phyloP scores from a whole-genome alignment of 2,113 vertebrate species.

The Gasterosteus nipponicus region DNA sequence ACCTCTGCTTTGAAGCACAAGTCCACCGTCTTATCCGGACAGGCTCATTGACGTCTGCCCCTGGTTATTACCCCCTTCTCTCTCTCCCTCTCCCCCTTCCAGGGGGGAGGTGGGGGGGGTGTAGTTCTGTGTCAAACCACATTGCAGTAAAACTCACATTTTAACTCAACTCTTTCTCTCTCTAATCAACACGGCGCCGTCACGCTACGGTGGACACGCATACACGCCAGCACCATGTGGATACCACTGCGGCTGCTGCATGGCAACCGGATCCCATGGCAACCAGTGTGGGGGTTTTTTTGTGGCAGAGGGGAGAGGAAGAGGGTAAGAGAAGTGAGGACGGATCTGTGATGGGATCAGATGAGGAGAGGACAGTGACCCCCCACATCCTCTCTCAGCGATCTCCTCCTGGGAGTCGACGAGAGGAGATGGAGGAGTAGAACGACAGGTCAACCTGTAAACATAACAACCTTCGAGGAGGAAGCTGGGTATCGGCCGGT shows the following conservation, averaged over 20 bases:
- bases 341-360: constrained; percentile 28
- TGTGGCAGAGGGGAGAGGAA: constrained; percentile 15
- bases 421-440: background rate
- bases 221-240: constrained; percentile 44
- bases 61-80: no score
- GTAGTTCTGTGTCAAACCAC: background rate
- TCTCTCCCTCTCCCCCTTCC: no score
- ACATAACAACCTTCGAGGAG: background rate
- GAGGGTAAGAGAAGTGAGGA: background rate
- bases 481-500: background rate
- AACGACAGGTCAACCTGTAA: background rate
- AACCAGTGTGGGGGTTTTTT: constrained; percentile 70
- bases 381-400: constrained; percentile 31
- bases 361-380: constrained; percentile 48
- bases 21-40: no score
- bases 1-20: no score
- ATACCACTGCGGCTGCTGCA: constrained; percentile 61
- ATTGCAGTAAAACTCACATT: constrained; percentile 16
- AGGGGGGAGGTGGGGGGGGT: no score
- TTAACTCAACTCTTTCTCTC: background rate
- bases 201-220: constrained; percentile 54
- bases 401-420: constrained; percentile 29
- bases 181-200: constrained; percentile 51
- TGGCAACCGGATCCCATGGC: constrained; percentile 82
- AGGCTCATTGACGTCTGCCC: no score